Conservation (phyloP, 1,140 invertebrate genomes). For the Sitobion miscanthi region DNA sequence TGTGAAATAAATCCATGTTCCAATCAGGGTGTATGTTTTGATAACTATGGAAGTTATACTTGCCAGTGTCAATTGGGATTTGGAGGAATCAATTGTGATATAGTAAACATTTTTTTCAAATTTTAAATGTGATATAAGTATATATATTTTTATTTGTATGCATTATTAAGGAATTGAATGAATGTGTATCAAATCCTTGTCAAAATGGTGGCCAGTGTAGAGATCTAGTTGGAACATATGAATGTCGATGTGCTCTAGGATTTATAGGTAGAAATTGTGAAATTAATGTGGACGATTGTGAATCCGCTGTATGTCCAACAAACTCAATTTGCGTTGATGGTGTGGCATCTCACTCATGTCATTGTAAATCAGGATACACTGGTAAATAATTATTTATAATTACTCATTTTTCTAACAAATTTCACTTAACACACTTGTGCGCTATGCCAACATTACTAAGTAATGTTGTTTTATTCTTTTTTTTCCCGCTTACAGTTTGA, state of each 20-base stretch:
- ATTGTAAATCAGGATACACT: constrained; percentile 86
- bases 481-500: background rate
- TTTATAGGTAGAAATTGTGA: constrained; percentile 76
- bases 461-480: background rate
- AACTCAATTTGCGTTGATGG: constrained; percentile 79
- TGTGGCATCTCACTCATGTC: constrained; percentile 77
- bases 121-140: background rate
- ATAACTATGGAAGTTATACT: constrained; percentile 70
- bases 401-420: too few relatives aligned
- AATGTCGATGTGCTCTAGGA: constrained; percentile 80
- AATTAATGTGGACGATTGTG: constrained; percentile 72
- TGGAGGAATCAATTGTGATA: constrained; percentile 79
- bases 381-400: constrained; percentile 67
- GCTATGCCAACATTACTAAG: too few relatives aligned
- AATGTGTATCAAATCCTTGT: constrained; percentile 80
- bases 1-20: constrained; percentile 77
- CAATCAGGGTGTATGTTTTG: constrained; percentile 77
- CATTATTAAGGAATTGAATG: constrained; percentile 74
- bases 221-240: constrained; percentile 72
- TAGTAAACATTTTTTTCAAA: constrained; percentile 62
- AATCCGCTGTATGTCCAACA: constrained; percentile 73
- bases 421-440: too few relatives aligned
- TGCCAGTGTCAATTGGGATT: constrained; percentile 86
- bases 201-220: constrained; percentile 80
- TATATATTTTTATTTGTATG: background rate